A percentile compares a stretch with the other conserved stretches of the same genome.
These are phyloP conservation scores for Eupeodes luniger DNA, from an alignment of 2,888 invertebrate species.

Conservation along the genomic window DNA sequence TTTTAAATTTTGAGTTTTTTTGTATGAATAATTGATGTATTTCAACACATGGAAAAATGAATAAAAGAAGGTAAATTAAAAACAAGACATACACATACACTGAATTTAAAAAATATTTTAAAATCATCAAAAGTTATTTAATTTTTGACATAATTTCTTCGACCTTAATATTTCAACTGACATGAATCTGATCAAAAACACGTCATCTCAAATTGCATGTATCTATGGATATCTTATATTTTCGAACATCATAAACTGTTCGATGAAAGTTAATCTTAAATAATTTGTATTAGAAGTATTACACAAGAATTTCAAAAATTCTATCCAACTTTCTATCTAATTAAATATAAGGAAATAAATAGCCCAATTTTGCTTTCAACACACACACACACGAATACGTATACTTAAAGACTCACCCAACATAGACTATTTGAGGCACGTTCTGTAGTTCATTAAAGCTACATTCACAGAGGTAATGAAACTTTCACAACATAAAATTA, in stretches of 20 bases:
- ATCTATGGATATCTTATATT: neutral
- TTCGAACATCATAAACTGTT: neutral
- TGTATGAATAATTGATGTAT: no score
- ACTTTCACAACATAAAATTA: slow-evolving; percentile 20
- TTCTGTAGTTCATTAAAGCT: slow-evolving; percentile 10
- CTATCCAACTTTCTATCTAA: neutral
- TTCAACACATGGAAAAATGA: no score
- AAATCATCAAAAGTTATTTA: no score
- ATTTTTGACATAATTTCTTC: no score
- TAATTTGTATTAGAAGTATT: neutral
- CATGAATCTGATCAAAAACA: neutral
- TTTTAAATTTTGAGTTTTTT: no score
- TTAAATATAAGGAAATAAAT: slow-evolving; percentile 14
- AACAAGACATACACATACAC: no score
- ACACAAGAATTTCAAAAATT: slow-evolving; percentile 8
- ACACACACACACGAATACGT: neutral
- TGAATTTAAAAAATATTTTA: no score
- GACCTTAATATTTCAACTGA: no score
- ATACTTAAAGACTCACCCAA: neutral
- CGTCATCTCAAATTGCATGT: neutral
- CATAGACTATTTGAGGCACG: neutral
- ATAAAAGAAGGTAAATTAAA: no score
- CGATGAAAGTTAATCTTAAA: neutral
- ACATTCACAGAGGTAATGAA: slow-evolving; percentile 16
- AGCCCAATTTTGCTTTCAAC: neutral